phyloP scores from a whole-genome alignment of 2,888 invertebrate species.

The Barypeithes pellucidus region DNA sequence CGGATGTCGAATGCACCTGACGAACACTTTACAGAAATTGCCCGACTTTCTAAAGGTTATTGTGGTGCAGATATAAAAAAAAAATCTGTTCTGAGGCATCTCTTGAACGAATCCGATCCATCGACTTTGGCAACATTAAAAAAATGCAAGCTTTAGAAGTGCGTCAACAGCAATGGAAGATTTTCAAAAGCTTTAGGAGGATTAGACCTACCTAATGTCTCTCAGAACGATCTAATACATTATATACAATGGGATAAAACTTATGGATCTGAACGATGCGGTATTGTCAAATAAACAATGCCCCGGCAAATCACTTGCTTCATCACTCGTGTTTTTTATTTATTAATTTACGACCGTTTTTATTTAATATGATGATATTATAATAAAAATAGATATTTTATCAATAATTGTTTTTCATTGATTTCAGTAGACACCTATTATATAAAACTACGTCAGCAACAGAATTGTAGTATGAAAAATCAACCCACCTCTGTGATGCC shows the following conservation, averaged over 20 bases:
- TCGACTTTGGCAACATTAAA: conserved; percentile 78
- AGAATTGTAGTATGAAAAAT: no score
- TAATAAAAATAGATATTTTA: no score
- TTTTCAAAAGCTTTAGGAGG: conserved; percentile 86
- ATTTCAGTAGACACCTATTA: not conserved
- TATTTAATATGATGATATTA: no score
- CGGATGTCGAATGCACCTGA: conserved; percentile 78
- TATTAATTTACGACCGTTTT: no score
- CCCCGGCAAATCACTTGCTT: no score
- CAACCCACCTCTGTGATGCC: conserved; percentile 76
- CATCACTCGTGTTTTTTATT: no score
- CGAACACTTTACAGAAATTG: conserved; percentile 78
- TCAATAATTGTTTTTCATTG: no score
- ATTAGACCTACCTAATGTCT: conserved; percentile 95
- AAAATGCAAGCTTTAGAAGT: conserved; percentile 78
- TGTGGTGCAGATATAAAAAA: conserved; percentile 97
- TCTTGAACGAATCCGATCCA: conserved; percentile 92
- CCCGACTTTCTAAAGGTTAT: conserved; percentile 86
- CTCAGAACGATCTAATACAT: conserved; percentile 84
- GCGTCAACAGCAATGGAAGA: conserved; percentile 85
- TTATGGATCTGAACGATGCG: conserved; percentile 75
- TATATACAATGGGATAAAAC: conserved; percentile 90
- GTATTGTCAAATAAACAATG: no score
- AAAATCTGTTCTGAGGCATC: conserved; percentile 96
- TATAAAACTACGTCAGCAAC: not conserved